phyloP scores from a whole-genome alignment of 2,113 vertebrate genomes.

The Sula dactylatra region DNA sequence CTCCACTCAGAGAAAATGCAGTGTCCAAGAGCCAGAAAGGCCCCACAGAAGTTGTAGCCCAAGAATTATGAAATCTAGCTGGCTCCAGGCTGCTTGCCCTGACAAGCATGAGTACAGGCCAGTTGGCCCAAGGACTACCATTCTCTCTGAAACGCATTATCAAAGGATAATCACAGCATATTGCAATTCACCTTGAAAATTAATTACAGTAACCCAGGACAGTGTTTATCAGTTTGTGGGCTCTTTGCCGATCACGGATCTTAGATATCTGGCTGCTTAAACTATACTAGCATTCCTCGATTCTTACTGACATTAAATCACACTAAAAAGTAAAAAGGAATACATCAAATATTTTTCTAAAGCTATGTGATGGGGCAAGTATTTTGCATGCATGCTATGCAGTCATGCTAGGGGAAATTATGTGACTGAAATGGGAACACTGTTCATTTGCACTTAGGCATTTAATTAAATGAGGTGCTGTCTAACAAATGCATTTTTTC shows the following conservation, averaged over 20 bases:
- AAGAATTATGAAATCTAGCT: not conserved
- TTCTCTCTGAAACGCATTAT: not conserved
- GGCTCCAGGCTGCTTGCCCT: not conserved
- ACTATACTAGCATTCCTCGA: not conserved
- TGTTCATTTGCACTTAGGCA: not conserved
- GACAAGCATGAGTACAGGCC: not conserved
- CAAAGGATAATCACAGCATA: not conserved
- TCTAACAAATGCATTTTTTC: not conserved
- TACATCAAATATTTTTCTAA: not conserved
- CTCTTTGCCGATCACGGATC: not conserved
- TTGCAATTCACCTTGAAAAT: not conserved
- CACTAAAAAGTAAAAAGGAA: not conserved
- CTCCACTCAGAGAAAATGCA: not conserved
- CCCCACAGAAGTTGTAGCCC: not conserved
- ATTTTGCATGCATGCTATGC: not conserved
- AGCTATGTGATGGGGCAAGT: not conserved
- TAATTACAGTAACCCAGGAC: not conserved
- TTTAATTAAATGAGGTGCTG: not conserved
- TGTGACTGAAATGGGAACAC: not conserved
- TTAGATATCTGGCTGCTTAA: not conserved
- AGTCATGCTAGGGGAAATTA: not conserved
- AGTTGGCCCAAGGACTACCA: not conserved
- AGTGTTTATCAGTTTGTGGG: not conserved
- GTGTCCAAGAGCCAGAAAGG: not conserved
- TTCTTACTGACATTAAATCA: not conserved